A percentile compares a stretch with the other conserved stretches of the same genome.
Conservation (phyloP, 2,113 vertebrate species). For the Hypocryptadius cinnamomeus region DNA sequence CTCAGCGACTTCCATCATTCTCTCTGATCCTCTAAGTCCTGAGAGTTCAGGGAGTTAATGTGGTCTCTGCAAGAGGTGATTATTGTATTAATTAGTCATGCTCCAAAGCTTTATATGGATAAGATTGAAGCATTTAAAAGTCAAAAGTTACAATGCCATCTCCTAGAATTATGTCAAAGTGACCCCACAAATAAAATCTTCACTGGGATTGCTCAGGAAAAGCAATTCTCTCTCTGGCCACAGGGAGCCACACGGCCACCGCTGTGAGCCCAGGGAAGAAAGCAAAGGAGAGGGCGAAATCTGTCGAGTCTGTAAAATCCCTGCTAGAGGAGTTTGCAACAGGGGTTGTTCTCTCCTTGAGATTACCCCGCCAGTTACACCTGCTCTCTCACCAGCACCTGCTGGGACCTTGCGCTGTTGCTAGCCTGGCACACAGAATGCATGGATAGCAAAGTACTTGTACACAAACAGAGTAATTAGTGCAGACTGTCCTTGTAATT, state of each 20-base stretch:
- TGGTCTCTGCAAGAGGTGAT: not conserved
- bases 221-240: not conserved
- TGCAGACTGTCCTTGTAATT: not conserved
- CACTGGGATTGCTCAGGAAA: not conserved
- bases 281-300: not conserved
- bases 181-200: not conserved
- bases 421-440: not conserved
- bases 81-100: constrained; percentile 3
- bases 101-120: not conserved
- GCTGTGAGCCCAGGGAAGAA: not conserved
- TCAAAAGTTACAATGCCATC: not conserved
- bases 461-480: not conserved
- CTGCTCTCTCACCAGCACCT: not conserved
- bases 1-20: not conserved
- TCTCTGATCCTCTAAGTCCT: not conserved
- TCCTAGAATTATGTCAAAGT: not conserved
- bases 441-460: not conserved
- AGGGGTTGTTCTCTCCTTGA: not conserved
- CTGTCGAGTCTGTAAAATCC: not conserved
- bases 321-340: not conserved
- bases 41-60: not conserved
- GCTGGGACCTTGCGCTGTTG: not conserved
- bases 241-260: not conserved
- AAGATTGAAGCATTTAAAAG: not conserved
- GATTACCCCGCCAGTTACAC: not conserved